A percentile compares a stretch with the other conserved stretches of the same genome.
phyloP scores from a whole-genome alignment of 2,888 invertebrate genomes.

The Dryobotodes eremita region DNA sequence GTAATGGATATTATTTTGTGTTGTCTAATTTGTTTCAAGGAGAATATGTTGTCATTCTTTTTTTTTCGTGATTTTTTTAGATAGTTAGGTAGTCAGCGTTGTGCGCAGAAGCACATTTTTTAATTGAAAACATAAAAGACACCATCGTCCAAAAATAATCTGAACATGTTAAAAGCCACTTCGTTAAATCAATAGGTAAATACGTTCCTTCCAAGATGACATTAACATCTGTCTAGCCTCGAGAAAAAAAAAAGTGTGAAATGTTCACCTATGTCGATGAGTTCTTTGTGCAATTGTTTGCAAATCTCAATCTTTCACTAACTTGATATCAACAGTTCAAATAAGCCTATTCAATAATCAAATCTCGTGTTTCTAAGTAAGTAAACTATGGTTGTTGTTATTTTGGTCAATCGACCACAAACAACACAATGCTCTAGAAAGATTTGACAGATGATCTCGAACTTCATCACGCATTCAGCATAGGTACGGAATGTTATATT shows the following conservation, averaged over 20 bases:
- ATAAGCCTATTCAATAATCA: conserved; percentile 2
- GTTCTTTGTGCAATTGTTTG: background rate
- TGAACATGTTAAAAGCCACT: background rate
- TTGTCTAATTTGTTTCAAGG: conserved; percentile 53
- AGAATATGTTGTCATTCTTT: conserved; percentile 18
- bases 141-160: conserved; percentile 19
- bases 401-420: background rate
- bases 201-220: background rate
- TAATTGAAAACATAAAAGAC: background rate
- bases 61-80: conserved; percentile 8
- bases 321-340: background rate
- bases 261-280: conserved; percentile 2
- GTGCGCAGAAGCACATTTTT: conserved; percentile 1
- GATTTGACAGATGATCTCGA: background rate
- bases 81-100: background rate
- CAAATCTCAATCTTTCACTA: background rate
- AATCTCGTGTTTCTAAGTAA: background rate
- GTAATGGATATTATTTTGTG: conserved; percentile 34
- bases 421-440: background rate
- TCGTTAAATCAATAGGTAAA: background rate
- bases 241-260: background rate
- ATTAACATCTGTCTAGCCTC: background rate
- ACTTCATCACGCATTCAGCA: background rate
- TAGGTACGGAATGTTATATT: background rate
- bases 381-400: background rate